A percentile compares a stretch with the other conserved stretches of the same genome.
Evolutionary conservation across 2,888 invertebrate species (phyloP).

Genomic region (Campoplex capitator): DNA sequence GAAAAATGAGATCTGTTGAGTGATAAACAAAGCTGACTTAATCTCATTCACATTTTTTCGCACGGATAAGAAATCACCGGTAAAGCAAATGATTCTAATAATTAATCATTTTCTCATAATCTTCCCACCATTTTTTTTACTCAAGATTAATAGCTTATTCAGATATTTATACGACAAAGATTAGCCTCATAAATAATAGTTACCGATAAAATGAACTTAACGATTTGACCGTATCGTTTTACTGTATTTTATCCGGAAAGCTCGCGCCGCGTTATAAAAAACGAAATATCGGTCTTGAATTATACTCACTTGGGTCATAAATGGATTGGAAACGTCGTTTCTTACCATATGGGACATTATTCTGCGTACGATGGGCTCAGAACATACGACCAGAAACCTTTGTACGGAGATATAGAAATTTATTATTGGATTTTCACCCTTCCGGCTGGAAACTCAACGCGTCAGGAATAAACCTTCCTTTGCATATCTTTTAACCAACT

Average conservation of each 20-base stretch:
- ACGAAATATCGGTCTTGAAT: slow-evolving; percentile 16
- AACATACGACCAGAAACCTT: slow-evolving; percentile 12
- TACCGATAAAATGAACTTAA: neutral
- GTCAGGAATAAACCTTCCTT: slow-evolving; percentile 1
- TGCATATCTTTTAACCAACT: slow-evolving; percentile 19
- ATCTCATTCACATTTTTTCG: neutral
- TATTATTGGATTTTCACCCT: slow-evolving; percentile 51
- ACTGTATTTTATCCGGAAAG: neutral
- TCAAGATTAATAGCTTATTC: neutral
- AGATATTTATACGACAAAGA: neutral
- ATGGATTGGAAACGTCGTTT: slow-evolving; percentile 33
- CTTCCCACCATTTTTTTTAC: neutral
- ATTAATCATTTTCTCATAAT: neutral
- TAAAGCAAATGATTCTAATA: neutral
- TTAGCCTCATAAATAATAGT: neutral
- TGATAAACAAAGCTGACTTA: neutral
- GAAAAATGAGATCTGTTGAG: slow-evolving; percentile 1
- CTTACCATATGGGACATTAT: neutral
- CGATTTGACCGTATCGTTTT: neutral
- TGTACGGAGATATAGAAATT: slow-evolving; percentile 41
- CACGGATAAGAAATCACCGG: neutral
- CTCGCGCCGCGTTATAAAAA: slow-evolving; percentile 13
- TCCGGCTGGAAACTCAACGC: slow-evolving; percentile 17
- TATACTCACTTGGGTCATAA: slow-evolving; percentile 4
- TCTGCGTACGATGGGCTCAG: slow-evolving; percentile 3